Evolutionary conservation across 1,140 invertebrate species (phyloP).

Genomic region (Tribolium madens): DNA sequence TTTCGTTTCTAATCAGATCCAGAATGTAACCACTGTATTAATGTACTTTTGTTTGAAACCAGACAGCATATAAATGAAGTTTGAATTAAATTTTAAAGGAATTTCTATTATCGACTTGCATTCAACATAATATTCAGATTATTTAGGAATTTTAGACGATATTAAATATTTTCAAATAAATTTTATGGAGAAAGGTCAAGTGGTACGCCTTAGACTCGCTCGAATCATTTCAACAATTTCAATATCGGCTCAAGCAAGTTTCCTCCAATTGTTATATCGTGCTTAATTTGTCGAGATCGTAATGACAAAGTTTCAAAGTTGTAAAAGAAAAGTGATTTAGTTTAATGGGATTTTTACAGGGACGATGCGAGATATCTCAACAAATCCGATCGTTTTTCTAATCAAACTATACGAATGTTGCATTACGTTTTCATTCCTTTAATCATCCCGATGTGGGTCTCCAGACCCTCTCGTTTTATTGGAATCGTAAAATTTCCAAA

Average conservation of each 20-base stretch:
- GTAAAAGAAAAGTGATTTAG: constrained; percentile 37
- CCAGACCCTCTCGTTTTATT: constrained; percentile 19
- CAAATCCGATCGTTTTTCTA: constrained; percentile 30
- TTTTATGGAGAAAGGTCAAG: constrained; percentile 40
- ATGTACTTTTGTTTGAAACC: constrained; percentile 18
- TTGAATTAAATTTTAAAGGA: constrained; percentile 43
- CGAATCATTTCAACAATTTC: constrained; percentile 39
- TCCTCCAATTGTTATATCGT: constrained; percentile 8
- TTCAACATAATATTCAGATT: constrained; percentile 43
- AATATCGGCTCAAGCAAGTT: constrained; percentile 7
- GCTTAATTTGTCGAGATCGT: constrained; percentile 24
- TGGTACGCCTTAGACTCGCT: constrained; percentile 17
- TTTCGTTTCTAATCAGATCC: constrained; percentile 22
- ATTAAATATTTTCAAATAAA: constrained; percentile 47
- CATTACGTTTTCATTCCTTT: constrained; percentile 37
- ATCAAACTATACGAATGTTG: constrained; percentile 33
- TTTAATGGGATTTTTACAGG: constrained; percentile 35
- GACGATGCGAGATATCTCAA: constrained; percentile 24
- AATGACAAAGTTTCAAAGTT: constrained; percentile 35
- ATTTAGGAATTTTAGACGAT: constrained; percentile 44
- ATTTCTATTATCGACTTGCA: constrained; percentile 41
- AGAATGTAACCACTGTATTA: constrained; percentile 1
- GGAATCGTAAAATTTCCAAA: constrained; percentile 26
- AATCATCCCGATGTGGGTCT: constrained; percentile 32
- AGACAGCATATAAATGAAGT: constrained; percentile 39